phyloP scores from a whole-genome alignment of 2,113 vertebrate species.

The Lagopus leucura region DNA sequence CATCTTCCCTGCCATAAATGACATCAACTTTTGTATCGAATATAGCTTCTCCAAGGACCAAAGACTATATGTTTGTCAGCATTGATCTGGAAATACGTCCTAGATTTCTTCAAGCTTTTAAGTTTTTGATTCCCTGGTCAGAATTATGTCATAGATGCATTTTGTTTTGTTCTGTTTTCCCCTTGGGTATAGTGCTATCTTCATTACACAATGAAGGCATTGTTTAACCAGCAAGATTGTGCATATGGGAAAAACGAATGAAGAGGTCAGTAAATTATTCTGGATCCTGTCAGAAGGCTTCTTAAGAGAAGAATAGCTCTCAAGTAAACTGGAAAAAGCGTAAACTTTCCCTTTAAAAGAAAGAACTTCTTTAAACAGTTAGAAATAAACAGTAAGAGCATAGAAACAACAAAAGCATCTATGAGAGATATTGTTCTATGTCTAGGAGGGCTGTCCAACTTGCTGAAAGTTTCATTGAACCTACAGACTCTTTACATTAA shows the following conservation, averaged over 20 bases:
- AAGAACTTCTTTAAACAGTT: not conserved
- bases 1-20: conserved; percentile 36
- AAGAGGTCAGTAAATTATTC: not conserved
- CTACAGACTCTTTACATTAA: not conserved
- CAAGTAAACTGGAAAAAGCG: not conserved
- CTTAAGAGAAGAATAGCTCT: not conserved
- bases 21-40: conserved; percentile 21
- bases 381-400: not conserved
- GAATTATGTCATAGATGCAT: not conserved
- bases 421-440: not conserved
- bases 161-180: not conserved
- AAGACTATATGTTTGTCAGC: not conserved
- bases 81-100: not conserved
- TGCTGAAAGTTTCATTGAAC: not conserved
- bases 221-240: not conserved
- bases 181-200: not conserved
- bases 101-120: not conserved
- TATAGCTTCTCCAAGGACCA: not conserved
- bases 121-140: not conserved
- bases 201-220: not conserved
- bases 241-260: not conserved
- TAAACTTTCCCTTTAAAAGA: not conserved
- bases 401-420: not conserved
- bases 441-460: not conserved
- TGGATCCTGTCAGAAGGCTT: not conserved